Percentiles rank a stretch among this genome's conserved stretches.
These are phyloP conservation scores for Ferrisia virgata DNA, from an alignment of 2,888 invertebrate species.

Conservation along the genomic window DNA sequence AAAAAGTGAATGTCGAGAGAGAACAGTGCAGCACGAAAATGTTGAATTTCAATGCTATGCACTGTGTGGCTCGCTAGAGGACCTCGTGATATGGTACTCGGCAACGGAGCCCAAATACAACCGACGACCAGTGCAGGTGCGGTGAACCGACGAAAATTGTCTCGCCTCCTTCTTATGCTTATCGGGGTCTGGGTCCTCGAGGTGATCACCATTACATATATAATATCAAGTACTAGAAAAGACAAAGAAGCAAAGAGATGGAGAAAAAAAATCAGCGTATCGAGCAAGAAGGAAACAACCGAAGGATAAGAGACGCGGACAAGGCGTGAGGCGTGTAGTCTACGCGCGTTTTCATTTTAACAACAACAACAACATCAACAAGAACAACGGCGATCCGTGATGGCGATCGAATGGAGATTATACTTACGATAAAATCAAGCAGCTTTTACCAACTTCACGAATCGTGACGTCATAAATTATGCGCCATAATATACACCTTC, in stretches of 20 bases:
- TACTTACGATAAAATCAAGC: slow-evolving; percentile 41
- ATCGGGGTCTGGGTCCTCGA: neutral
- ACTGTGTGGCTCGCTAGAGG: too few species aligned
- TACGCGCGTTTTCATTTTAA: slow-evolving; percentile 38
- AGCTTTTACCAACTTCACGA: slow-evolving; percentile 41
- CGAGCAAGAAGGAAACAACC: neutral
- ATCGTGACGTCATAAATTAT: slow-evolving; percentile 46
- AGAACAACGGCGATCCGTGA: too few species aligned
- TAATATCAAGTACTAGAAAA: neutral
- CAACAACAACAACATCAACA: too few species aligned
- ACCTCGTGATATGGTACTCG: neutral
- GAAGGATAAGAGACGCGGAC: too few species aligned
- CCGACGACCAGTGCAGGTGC: neutral
- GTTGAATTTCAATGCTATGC: too few species aligned
- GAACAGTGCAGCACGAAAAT: neutral
- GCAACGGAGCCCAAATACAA: neutral
- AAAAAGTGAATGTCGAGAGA: too few species aligned
- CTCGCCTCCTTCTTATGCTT: neutral
- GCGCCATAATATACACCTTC: slow-evolving; percentile 45
- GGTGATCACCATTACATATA: slow-evolving; percentile 20
- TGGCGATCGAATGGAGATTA: neutral
- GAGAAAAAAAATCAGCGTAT: slow-evolving; percentile 3
- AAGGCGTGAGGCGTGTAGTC: neutral
- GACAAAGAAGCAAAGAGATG: too few species aligned
- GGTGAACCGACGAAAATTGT: slow-evolving; percentile 1